Percentiles rank a stretch among this genome's conserved stretches.
Evolutionary conservation across 2,113 vertebrate species (phyloP).

Genomic region (Pygoscelis adeliae): DNA sequence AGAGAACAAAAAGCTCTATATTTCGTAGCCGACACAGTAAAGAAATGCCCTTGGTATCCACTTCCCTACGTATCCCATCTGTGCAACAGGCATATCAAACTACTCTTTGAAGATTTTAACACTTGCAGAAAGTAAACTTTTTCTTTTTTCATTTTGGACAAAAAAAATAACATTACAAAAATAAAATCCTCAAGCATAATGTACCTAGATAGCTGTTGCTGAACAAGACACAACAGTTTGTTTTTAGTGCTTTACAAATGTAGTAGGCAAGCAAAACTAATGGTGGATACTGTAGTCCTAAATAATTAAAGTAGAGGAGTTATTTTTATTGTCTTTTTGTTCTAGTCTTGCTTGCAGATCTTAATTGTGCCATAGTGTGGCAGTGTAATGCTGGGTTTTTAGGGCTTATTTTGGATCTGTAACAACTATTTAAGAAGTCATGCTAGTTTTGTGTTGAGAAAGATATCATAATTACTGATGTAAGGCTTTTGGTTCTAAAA

Average conservation of each 20-base stretch:
- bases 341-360: constrained; percentile 44
- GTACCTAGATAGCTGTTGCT: background rate
- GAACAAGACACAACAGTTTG: background rate
- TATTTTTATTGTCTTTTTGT: background rate
- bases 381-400: constrained; percentile 55
- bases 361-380: constrained; percentile 63
- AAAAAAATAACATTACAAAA: background rate
- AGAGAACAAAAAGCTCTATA: constrained; percentile 8
- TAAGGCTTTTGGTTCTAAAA: background rate
- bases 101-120: constrained; percentile 10
- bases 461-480: background rate
- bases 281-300: background rate
- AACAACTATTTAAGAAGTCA: background rate
- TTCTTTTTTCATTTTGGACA: background rate
- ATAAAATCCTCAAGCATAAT: background rate
- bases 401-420: background rate
- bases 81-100: background rate
- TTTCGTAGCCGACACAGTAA: constrained; percentile 7
- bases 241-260: background rate
- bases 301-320: background rate
- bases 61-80: background rate
- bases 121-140: background rate
- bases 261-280: background rate
- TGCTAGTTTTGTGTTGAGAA: background rate
- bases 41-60: background rate